phyloP scores from a whole-genome alignment of 2,888 invertebrate genomes.

The Eupithecia abbreviata region DNA sequence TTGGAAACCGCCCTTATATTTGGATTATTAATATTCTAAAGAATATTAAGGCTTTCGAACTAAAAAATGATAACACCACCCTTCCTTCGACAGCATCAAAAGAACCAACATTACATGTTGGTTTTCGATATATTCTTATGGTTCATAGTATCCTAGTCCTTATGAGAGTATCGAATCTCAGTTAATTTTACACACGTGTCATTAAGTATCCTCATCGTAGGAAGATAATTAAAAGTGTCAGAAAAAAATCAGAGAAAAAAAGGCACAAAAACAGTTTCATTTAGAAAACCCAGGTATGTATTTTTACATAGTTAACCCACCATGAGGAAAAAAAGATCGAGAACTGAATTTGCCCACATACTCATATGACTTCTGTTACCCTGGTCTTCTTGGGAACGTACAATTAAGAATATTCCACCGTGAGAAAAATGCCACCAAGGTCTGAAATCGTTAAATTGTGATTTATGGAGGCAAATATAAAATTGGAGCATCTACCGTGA shows the following conservation, averaged over 20 bases:
- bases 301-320: neutral
- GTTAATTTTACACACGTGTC: neutral
- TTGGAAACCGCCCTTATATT: neutral
- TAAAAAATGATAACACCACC: neutral
- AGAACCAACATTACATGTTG: neutral
- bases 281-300: neutral
- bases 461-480: neutral
- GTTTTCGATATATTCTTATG: neutral
- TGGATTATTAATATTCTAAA: slow-evolving; percentile 11
- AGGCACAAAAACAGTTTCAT: neutral
- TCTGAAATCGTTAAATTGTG: neutral
- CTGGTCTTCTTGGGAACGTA: neutral
- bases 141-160: slow-evolving; percentile 10
- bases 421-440: neutral
- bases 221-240: neutral
- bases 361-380: neutral
- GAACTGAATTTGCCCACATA: neutral
- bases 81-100: neutral
- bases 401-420: neutral
- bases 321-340: neutral
- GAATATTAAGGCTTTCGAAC: neutral
- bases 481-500: neutral
- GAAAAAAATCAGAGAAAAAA: too few relatives aligned
- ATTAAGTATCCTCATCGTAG: neutral
- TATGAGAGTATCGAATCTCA: neutral